Percentiles rank a stretch among this genome's conserved stretches.
phyloP scores from a whole-genome alignment of 2,797 vertebrate genomes.

The Pristis pectinata region DNA sequence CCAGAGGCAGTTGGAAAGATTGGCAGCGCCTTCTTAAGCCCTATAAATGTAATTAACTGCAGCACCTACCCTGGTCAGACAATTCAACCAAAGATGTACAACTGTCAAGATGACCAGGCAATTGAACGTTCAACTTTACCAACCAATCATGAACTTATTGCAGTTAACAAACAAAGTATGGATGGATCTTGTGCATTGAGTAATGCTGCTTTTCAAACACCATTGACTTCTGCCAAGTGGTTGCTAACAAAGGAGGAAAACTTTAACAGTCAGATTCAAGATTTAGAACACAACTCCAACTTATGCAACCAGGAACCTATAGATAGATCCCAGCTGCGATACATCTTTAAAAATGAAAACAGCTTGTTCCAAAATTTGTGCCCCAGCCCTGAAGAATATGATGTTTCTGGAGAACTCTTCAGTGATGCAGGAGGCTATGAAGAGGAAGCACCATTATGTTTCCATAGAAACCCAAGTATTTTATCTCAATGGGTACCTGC shows the following conservation, averaged over 20 bases:
- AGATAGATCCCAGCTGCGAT: too few species aligned
- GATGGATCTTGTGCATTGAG: background rate
- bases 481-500: background rate
- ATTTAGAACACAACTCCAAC: background rate
- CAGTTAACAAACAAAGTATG: background rate
- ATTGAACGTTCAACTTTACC: background rate
- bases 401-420: slow-evolving; percentile 66
- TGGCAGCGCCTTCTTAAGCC: background rate
- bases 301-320: background rate
- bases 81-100: background rate
- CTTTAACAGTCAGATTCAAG: background rate
- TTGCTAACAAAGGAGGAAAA: background rate
- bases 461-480: background rate
- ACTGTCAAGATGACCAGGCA: background rate
- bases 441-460: slow-evolving; percentile 12
- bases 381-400: slow-evolving; percentile 42
- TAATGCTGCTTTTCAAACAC: background rate
- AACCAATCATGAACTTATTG: background rate
- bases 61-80: background rate
- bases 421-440: slow-evolving; percentile 44
- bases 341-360: background rate
- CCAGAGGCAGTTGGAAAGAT: background rate
- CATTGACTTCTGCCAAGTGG: background rate
- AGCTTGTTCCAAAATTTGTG: slow-evolving; percentile 9
- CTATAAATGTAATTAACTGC: background rate